Base-by-base conservation (phyloP, 2,797 vertebrate species). In the Chloroceryle amazona region DNA sequence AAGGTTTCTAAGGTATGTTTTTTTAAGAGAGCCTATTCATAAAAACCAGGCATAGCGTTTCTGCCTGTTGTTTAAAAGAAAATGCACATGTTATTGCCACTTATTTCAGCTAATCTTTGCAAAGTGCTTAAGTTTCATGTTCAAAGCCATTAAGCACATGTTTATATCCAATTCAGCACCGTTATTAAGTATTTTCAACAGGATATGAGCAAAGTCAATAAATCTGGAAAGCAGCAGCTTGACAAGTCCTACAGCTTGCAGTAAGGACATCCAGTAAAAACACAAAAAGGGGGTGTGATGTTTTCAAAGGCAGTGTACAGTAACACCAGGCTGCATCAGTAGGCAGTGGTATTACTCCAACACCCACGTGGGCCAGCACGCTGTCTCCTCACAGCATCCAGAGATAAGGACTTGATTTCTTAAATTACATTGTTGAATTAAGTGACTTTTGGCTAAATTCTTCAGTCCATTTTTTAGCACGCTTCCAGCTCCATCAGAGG, bases 101-200 rank as follows among this genome's bases (percentile, higher is more conserved):
- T 94, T 89, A 68, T 39, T 93, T 95, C 76, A 76, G 51, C 73
- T 93, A 92, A 92, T 91, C 79, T 84, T 95, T 86, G 73, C 86
- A 62, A 96, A 93, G 60, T 47, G 49, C 89, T 94, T 67, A 88
- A 92, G 42, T 81, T 96, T 92, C 23, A 1, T 22, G 63, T 96
- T 94, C 92, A 96, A 90, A 96, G 89, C 54, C 42, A 54, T 81
- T 74, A 87, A 93, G 67, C 83, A 90, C 39, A 63, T 81, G 72
- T 97, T 97, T 97, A 86, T 80, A 85, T 81, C 95, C 58, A 68
- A 19, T 81, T 92, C 83, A 95, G 82, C 93, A 91, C 55, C 18
- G 31, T 90, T 88, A 82, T 74, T 97, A 96, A 97, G 90, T 93
- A 92, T 98, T 97, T 97, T 96, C 96, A 91, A 92, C 90, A 96